Base-by-base conservation (phyloP, 2,888 invertebrate species). In the Pseudococcus jackbeardsleyi region DNA sequence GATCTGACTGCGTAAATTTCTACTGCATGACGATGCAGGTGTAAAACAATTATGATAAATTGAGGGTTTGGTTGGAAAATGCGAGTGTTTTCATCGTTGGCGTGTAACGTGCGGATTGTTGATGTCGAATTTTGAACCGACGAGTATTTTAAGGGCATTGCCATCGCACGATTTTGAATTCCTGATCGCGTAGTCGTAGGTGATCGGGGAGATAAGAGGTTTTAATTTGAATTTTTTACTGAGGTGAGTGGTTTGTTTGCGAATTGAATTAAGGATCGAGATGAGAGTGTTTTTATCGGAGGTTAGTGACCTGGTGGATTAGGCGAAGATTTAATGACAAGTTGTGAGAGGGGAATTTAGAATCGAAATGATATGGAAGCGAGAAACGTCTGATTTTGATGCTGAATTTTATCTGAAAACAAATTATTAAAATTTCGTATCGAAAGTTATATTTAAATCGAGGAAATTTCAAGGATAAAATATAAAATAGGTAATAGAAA, bases 51-150 rank as follows among this genome's bases (percentile, higher is more conserved):
- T 64, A 64, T 19, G 59, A 19, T 64, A 64, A 64, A 64, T 64
- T 64, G 64, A 22, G 22, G 64, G 64, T 64, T 64, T 64, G 64
- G 64, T 64, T 19, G 22, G 22, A 64, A 64, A 64, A 64, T 64
- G 54, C n/a, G 12, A 64, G 22, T 64, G 22, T 22, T 64, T 64
- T 64, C 22, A 1, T 59, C 17, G n/a, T 17, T 59, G 64, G 22
- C 9, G 64, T 64, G 22, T 8, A 15, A 22, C 5, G n/a, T 59
- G 0, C n/a, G 17, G 0, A n/a, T 59, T 15, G 9, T n/a, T 19
- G 6, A 19, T 19, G 59, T 17, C 5, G 17, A 54, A 15, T 59
- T n/a, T 7, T 59, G 59, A 59, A 59, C 19, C 6, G 0, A 9
- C 11, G 6, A 64, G 22, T 64, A 22, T 64, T 64, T 22, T 22